phyloP scores from a whole-genome alignment of 30 jellyfish, hydroid and myxozoan genomes.

The Aurelia aurita complex sp. Pacific region DNA sequence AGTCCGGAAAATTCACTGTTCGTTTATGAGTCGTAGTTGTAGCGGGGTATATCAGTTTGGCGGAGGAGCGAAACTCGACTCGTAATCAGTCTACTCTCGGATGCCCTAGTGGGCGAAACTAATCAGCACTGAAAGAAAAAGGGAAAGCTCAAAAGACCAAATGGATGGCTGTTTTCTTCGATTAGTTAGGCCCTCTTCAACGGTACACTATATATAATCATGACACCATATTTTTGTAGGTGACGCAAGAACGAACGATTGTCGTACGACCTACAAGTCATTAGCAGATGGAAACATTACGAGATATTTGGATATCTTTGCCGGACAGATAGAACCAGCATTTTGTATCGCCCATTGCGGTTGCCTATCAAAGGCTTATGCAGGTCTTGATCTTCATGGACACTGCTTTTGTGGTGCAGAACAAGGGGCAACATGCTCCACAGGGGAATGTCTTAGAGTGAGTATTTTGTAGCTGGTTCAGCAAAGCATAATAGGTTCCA shows the following conservation, averaged over 20 bases:
- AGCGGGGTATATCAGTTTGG: no score
- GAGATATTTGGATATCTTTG: slow-evolving; percentile 50
- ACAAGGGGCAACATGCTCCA: slow-evolving; percentile 24
- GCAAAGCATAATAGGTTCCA: no score
- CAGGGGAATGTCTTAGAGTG: slow-evolving; percentile 49
- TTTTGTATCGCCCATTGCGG: slow-evolving; percentile 85
- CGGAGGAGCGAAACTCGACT: no score
- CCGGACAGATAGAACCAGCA: slow-evolving; percentile 44
- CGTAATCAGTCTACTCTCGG: no score
- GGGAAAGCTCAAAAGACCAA: no score
- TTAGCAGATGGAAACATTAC: slow-evolving; percentile 65
- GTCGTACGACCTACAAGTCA: slow-evolving; percentile 19
- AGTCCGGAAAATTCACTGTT: no score
- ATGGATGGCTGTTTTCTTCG: no score
- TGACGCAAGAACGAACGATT: slow-evolving; percentile 31
- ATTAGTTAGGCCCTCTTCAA: no score
- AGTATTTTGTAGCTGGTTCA: neutral
- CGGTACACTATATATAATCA: neutral
- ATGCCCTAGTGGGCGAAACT: no score
- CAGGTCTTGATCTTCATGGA: slow-evolving; percentile 44
- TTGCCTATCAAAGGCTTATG: slow-evolving; percentile 41
- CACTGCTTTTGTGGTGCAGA: slow-evolving; percentile 75
- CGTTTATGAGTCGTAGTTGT: no score
- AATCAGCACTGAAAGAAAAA: no score
- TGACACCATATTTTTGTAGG: neutral